Evolutionary conservation across 2,113 vertebrate species (phyloP).

Genomic region (Rana temporaria): DNA sequence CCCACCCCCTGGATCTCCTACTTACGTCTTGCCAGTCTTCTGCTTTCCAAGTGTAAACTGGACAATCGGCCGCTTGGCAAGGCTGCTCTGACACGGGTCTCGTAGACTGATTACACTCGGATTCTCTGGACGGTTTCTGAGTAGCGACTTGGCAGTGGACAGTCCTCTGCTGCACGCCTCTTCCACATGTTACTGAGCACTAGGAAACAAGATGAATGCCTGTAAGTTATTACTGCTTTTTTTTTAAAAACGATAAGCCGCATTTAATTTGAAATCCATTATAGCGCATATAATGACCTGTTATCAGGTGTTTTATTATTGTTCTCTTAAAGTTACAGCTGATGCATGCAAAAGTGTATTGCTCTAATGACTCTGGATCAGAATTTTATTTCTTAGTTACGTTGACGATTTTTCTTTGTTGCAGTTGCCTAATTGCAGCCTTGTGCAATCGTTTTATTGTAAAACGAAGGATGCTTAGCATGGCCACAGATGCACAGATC

Average conservation of each 20-base stretch:
- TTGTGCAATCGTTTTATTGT: too few relatives aligned
- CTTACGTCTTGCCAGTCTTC: conserved; percentile 88
- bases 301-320: too few relatives aligned
- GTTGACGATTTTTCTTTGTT: too few relatives aligned
- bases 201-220: conserved; percentile 60
- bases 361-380: too few relatives aligned
- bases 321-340: too few relatives aligned
- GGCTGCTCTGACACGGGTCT: conserved; percentile 75
- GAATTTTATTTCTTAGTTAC: too few relatives aligned
- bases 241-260: background rate
- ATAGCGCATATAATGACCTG: too few relatives aligned
- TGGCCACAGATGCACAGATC: too few relatives aligned
- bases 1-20: conserved; percentile 46
- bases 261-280: too few relatives aligned
- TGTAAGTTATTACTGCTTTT: conserved; percentile 34
- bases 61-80: conserved; percentile 79
- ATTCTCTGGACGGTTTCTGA: conserved; percentile 68
- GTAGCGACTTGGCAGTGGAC: conserved; percentile 79
- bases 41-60: conserved; percentile 80
- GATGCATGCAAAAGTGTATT: too few relatives aligned
- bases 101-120: conserved; percentile 71
- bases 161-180: conserved; percentile 77
- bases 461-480: too few relatives aligned
- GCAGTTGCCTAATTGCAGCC: too few relatives aligned
- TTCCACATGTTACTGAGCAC: conserved; percentile 89